Evolutionary conservation across 2,888 invertebrate species (phyloP).

Genomic region (Ochropleura plecta): DNA sequence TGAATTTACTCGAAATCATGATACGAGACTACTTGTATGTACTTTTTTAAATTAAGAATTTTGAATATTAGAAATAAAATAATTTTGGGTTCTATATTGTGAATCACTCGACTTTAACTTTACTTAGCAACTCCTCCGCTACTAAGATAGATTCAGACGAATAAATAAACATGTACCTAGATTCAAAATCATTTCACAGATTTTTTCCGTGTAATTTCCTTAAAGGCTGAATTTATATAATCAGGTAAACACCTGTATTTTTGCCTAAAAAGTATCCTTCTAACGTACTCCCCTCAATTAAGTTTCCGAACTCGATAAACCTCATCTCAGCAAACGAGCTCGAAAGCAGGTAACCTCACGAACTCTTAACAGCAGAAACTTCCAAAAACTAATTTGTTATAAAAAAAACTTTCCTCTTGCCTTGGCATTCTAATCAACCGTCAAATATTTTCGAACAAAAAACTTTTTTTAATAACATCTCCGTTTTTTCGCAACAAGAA

Average conservation of each 20-base stretch:
- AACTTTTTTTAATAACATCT: constrained; percentile 82
- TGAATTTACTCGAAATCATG: too few relatives aligned
- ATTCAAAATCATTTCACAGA: too few relatives aligned
- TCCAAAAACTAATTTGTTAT: constrained; percentile 65
- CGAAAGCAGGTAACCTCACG: constrained; percentile 34
- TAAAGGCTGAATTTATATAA: not conserved
- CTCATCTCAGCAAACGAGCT: constrained; percentile 41
- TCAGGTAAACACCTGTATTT: constrained; percentile 13
- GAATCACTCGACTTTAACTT: too few relatives aligned
- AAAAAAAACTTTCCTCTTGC: constrained; percentile 55
- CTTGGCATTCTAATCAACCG: constrained; percentile 70
- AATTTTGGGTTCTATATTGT: too few relatives aligned
- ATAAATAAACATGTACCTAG: not conserved
- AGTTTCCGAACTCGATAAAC: constrained; percentile 50
- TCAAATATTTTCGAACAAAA: constrained; percentile 74
- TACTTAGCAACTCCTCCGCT: too few relatives aligned
- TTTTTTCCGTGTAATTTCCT: too few relatives aligned
- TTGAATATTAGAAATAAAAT: too few relatives aligned
- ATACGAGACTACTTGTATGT: too few relatives aligned
- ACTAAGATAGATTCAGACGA: not conserved
- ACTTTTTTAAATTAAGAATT: too few relatives aligned
- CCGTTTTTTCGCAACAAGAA: constrained; percentile 80
- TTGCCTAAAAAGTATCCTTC: constrained; percentile 10
- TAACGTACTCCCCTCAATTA: constrained; percentile 40
- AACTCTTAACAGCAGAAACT: constrained; percentile 53